A percentile compares a stretch with the other conserved stretches of the same genome.
phyloP scores from a whole-genome alignment of 2,113 vertebrate genomes.

The Colistium nudipinnis region DNA sequence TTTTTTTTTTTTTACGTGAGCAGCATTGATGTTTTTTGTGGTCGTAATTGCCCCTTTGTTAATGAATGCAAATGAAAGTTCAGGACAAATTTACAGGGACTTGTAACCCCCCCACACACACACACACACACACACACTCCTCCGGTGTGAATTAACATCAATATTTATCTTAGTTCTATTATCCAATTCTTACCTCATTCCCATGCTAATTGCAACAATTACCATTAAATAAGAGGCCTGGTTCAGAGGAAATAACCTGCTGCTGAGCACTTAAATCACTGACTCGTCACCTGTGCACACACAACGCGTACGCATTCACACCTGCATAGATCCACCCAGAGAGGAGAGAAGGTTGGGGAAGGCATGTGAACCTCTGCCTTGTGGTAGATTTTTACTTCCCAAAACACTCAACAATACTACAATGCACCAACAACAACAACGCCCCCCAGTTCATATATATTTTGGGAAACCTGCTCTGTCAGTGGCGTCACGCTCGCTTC shows the following conservation, averaged over 20 bases:
- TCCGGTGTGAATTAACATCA: slow-evolving; percentile 78
- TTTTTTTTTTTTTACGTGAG: slow-evolving; percentile 28
- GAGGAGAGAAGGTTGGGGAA: slow-evolving; percentile 24
- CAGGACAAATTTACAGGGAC: slow-evolving; percentile 69
- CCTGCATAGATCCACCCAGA: slow-evolving; percentile 3
- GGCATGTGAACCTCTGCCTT: slow-evolving; percentile 35
- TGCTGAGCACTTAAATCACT: slow-evolving; percentile 69
- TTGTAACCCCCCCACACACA: slow-evolving; percentile 25
- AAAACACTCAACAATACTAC: slow-evolving; percentile 40
- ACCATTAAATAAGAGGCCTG: slow-evolving; percentile 89
- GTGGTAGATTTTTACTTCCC: slow-evolving; percentile 34
- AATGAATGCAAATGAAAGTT: slow-evolving; percentile 80
- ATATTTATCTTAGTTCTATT: slow-evolving; percentile 84
- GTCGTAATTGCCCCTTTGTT: slow-evolving; percentile 71
- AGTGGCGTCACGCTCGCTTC: slow-evolving; percentile 1
- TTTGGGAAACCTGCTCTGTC: slow-evolving; percentile 41
- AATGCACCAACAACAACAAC: background rate
- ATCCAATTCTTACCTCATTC: slow-evolving; percentile 88
- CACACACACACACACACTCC: slow-evolving; percentile 48
- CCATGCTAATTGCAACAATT: slow-evolving; percentile 94
- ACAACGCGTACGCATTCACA: slow-evolving; percentile 20
- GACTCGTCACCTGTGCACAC: slow-evolving; percentile 65
- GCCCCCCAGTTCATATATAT: slow-evolving; percentile 1
- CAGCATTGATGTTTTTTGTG: slow-evolving; percentile 56
- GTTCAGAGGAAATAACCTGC: slow-evolving; percentile 79